Evolutionary conservation across 2,113 vertebrate species (phyloP).

Genomic region (Lethenteron reissneri): DNA sequence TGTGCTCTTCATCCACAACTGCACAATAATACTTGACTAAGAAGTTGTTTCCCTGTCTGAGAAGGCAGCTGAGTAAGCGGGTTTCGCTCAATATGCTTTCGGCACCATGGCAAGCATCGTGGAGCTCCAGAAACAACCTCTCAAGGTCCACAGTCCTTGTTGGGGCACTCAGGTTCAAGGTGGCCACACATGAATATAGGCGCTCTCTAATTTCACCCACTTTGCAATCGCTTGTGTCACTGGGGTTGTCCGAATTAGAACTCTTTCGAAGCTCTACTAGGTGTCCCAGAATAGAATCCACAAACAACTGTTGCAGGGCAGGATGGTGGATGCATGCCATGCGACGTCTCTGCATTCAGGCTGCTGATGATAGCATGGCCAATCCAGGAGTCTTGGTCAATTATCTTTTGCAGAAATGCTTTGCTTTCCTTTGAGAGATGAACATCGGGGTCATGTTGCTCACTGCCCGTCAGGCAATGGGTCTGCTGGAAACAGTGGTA

Average conservation of each 20-base stretch:
- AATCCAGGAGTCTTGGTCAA: no score
- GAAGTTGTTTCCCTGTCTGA: slow-evolving; percentile 27
- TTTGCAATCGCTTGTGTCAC: background rate
- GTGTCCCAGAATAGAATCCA: slow-evolving; percentile 10
- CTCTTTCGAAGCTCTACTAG: slow-evolving; percentile 11
- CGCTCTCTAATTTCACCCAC: slow-evolving; percentile 22
- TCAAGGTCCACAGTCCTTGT: slow-evolving; percentile 24
- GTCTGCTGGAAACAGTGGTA: no score
- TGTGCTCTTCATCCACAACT: slow-evolving; percentile 30
- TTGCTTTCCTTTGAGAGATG: no score
- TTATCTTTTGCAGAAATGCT: no score
- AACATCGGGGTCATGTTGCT: no score
- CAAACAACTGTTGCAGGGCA: background rate
- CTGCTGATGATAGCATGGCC: no score
- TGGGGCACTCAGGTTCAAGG: slow-evolving; percentile 30
- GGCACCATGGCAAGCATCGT: slow-evolving; percentile 28
- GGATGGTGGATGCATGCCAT: no score
- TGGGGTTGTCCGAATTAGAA: background rate
- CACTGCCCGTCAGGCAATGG: no score
- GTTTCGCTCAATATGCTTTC: slow-evolving; percentile 35
- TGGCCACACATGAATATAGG: slow-evolving; percentile 34
- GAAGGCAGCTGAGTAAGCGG: slow-evolving; percentile 39
- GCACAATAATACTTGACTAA: slow-evolving; percentile 36
- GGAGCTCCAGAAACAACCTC: slow-evolving; percentile 40
- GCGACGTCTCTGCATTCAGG: no score